Percentiles rank a stretch among this genome's conserved stretches.
Conservation (phyloP, 2,113 vertebrate species). For the Nothobranchius furzeri region DNA sequence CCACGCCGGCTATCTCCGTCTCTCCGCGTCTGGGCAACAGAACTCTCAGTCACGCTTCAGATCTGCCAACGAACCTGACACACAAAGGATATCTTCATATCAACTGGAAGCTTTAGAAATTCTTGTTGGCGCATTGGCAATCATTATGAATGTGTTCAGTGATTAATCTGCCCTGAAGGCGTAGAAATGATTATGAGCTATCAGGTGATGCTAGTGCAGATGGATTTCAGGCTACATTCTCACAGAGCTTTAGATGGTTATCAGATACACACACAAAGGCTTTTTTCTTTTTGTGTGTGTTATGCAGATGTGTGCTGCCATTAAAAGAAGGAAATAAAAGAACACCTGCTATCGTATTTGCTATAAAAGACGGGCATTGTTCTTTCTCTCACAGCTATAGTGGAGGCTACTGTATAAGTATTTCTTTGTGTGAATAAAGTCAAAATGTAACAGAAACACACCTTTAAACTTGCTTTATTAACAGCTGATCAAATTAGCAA, state of each 20-base stretch:
- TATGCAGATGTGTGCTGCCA: background rate
- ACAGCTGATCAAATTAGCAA: background rate
- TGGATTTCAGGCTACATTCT: constrained; percentile 5
- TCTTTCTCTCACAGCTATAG: background rate
- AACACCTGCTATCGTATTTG: background rate
- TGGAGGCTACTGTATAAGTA: no score
- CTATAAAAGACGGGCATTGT: background rate
- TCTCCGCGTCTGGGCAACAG: no score
- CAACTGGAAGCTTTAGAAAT: constrained; percentile 3
- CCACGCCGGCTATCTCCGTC: no score
- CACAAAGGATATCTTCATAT: no score
- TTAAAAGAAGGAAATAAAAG: background rate
- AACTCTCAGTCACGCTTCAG: no score
- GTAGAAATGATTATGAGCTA: constrained; percentile 16
- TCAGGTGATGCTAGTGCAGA: background rate
- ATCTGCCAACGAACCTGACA: no score
- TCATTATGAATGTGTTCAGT: no score
- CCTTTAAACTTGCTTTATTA: background rate
- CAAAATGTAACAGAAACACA: constrained; percentile 10
- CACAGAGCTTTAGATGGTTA: background rate
- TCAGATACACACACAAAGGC: background rate
- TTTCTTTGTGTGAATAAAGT: background rate
- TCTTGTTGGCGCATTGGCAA: constrained; percentile 4
- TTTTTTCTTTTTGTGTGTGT: background rate
- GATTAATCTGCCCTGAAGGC: background rate